These are phyloP conservation scores for Synchiropus splendidus DNA, from an alignment of 2,113 vertebrate genomes.

Conservation along the genomic window DNA sequence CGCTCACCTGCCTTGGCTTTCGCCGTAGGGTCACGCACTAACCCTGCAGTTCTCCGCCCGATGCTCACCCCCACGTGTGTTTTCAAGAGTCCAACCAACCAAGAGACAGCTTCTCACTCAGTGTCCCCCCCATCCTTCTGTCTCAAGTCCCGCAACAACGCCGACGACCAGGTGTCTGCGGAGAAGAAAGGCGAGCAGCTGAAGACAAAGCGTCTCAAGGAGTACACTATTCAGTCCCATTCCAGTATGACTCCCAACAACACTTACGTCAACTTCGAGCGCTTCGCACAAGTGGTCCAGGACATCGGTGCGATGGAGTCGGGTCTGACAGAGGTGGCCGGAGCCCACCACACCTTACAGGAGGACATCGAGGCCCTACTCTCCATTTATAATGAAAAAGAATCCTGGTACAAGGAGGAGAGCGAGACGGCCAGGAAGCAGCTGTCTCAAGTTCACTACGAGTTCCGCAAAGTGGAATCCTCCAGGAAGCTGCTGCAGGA, in stretches of 20 bases:
- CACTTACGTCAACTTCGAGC: conserved; percentile 80
- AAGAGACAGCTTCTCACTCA: conserved; percentile 42
- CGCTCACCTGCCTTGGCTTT: conserved; percentile 33
- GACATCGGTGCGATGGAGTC: conserved; percentile 62
- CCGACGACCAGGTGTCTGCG: conserved; percentile 51
- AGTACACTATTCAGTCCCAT: conserved; percentile 82
- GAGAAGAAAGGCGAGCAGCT: conserved; percentile 68
- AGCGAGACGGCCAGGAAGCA: conserved; percentile 65
- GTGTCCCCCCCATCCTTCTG: conserved; percentile 71
- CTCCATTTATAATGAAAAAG: conserved; percentile 79
- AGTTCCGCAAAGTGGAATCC: conserved; percentile 73
- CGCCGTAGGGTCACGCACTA: conserved; percentile 45
- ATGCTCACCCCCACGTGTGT: conserved; percentile 19
- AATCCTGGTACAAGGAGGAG: conserved; percentile 81
- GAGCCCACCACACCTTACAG: conserved; percentile 64
- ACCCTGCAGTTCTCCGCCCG: conserved; percentile 29
- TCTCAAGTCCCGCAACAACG: conserved; percentile 63
- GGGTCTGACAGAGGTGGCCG: conserved; percentile 53
- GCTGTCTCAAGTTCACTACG: conserved; percentile 76
- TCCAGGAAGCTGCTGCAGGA: conserved; percentile 70
- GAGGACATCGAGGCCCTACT: conserved; percentile 76
- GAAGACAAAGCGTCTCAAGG: conserved; percentile 78
- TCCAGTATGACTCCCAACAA: conserved; percentile 82
- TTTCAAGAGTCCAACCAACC: conserved; percentile 34
- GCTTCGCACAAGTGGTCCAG: conserved; percentile 72